Percentiles rank a stretch among this genome's conserved stretches.
These are phyloP conservation scores for Diploscapter pachys DNA, from an alignment of 1,140 invertebrate genomes.

Conservation along the genomic window DNA sequence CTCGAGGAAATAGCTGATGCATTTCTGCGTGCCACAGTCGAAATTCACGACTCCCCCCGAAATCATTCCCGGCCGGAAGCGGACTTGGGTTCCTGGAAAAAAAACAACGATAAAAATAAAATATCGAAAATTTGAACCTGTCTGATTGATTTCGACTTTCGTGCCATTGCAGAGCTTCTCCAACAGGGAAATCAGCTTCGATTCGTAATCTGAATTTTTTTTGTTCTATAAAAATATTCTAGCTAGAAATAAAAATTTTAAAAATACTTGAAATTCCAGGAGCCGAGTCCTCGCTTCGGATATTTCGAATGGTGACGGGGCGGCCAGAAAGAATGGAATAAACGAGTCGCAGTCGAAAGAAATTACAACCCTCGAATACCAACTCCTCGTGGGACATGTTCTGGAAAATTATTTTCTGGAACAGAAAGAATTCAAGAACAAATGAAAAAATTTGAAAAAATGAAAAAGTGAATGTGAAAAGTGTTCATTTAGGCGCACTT, in stretches of 20 bases:
- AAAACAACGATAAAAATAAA: background rate
- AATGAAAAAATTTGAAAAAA: too few relatives aligned
- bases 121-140: conserved; percentile 65
- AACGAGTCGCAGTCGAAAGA: conserved; percentile 80
- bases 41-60: conserved; percentile 81
- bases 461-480: too few relatives aligned
- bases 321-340: conserved; percentile 83
- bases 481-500: too few relatives aligned
- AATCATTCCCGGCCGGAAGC: conserved; percentile 82
- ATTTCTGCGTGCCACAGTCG: conserved; percentile 76
- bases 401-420: too few relatives aligned
- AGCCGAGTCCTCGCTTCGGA: conserved; percentile 75
- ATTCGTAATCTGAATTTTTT: conserved; percentile 74
- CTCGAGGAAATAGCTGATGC: conserved; percentile 89
- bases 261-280: conserved; percentile 70
- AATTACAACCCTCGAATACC: conserved; percentile 75
- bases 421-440: too few relatives aligned
- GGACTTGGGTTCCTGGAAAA: conserved; percentile 71
- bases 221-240: background rate
- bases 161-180: conserved; percentile 93
- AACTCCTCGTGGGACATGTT: too few relatives aligned
- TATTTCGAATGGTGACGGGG: conserved; percentile 79
- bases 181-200: conserved; percentile 82
- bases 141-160: conserved; percentile 81
- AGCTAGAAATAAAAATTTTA: conserved; percentile 1